These are phyloP conservation scores for Drosophila algonquin DNA, from an alignment of 2,888 invertebrate species.

Conservation along the genomic window DNA sequence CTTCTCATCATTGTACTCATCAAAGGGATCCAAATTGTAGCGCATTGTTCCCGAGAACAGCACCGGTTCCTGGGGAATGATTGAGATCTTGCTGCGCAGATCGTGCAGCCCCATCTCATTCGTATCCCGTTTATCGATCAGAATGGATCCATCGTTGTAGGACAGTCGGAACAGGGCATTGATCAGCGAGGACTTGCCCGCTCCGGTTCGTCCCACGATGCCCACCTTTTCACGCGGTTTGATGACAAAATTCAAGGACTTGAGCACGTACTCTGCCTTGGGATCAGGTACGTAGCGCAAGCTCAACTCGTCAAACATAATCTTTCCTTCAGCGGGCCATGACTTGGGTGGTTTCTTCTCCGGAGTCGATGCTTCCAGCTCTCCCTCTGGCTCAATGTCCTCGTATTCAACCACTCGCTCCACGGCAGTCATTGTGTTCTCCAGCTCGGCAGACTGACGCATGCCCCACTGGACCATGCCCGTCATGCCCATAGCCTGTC, in stretches of 20 bases:
- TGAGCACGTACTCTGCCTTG: constrained; percentile 90
- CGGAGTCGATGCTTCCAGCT: constrained; percentile 86
- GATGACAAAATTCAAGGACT: constrained; percentile 88
- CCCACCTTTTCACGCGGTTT: constrained; percentile 88
- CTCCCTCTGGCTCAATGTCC: constrained; percentile 83
- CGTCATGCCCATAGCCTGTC: constrained; percentile 88
- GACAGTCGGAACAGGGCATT: constrained; percentile 91
- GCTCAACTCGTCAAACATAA: constrained; percentile 88
- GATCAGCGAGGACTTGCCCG: constrained; percentile 89
- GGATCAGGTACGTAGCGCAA: constrained; percentile 88
- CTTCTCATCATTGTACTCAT: constrained; percentile 90
- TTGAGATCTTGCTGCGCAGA: constrained; percentile 90
- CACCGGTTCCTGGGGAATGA: constrained; percentile 94
- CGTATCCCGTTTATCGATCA: constrained; percentile 91
- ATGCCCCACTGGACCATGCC: constrained; percentile 92
- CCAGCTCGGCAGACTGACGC: constrained; percentile 95
- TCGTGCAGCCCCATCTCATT: constrained; percentile 89
- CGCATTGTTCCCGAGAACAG: constrained; percentile 94
- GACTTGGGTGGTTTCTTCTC: constrained; percentile 87
- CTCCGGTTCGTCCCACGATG: constrained; percentile 89
- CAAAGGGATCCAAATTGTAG: constrained; percentile 95
- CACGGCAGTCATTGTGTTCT: constrained; percentile 95
- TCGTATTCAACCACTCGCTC: constrained; percentile 91
- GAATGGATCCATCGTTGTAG: constrained; percentile 90
- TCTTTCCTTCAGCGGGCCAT: constrained; percentile 90